A percentile compares a stretch with the other conserved stretches of the same genome.
phyloP scores from a whole-genome alignment of 2,888 invertebrate species.

The Clostera curtula region DNA sequence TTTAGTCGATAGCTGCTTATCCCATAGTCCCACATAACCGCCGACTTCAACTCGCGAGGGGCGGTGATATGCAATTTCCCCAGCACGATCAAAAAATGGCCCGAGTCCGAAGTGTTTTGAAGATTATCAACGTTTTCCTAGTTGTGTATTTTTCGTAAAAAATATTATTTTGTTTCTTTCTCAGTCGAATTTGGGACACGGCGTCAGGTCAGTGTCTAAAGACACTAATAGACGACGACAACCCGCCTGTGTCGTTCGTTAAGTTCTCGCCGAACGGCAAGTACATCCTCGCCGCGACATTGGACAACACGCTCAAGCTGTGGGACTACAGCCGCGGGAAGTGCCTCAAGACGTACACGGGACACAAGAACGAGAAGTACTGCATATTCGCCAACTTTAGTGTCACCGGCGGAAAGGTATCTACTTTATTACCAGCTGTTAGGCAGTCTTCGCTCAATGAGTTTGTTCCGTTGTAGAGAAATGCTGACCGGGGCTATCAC shows the following conservation, averaged over 20 bases:
- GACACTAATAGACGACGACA: conserved; percentile 99
- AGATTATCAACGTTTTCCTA: no score
- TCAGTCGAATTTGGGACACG: conserved; percentile 99
- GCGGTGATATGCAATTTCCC: no score
- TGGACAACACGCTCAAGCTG: conserved; percentile 98
- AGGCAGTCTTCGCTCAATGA: no score
- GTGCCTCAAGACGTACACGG: conserved; percentile 98
- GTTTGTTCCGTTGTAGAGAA: no score
- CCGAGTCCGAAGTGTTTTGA: no score
- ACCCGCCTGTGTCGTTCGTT: conserved; percentile 99
- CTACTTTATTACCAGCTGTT: no score
- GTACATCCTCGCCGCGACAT: conserved; percentile 97
- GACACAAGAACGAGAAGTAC: conserved; percentile 99
- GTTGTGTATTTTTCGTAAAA: not conserved
- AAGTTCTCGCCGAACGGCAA: conserved; percentile 99
- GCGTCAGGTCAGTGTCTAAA: conserved; percentile 99
- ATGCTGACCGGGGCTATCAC: no score
- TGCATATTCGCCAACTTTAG: conserved; percentile 99
- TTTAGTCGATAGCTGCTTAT: no score
- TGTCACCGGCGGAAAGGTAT: conserved; percentile 98
- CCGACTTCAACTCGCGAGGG: no score
- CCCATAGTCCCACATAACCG: no score
- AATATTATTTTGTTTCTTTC: conserved; percentile 27
- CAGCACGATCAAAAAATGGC: no score
- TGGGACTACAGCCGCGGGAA: conserved; percentile 99